Base-by-base conservation (phyloP, 37 sponge, comb jelly and placozoan species). In the Halisarca cf. caerulea region DNA sequence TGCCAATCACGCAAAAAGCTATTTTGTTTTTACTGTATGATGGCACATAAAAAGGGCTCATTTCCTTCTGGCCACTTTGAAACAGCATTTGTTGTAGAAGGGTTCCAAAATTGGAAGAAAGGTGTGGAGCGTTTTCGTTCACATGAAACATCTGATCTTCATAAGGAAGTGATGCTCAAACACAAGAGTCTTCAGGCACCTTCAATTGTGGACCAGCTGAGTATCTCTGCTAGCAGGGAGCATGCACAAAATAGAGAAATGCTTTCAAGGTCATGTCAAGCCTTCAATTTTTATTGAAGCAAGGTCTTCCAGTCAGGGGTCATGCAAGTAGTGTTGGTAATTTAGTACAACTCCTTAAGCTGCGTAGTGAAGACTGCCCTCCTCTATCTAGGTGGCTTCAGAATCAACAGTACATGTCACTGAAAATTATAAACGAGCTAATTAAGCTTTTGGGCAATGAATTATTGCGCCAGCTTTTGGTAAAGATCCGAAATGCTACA, bases 231-330 rank as follows among this genome's bases (percentile, higher is more conserved):
- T 36, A 58, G 20, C 5, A 59, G 58, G 33, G 8, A 25, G 69
- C n/a, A 30, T 27, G 15, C 17, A 30, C 3, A 44, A 9, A 58
- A 37, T 32, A 14, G 60, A 17, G 61, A 23, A 20, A 58, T 58
- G 59, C 23, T 80, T 9, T 33, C 58, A 80, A 80, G 33, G 69
- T 68, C 34, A 17, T 68, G 33, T 68, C 34, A 55, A 54, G 68
- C 20, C 40, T 88, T 17, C 53, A 62, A 45, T 79, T 81, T 62
- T 55, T 89, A 30, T 39, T 80, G 38, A 21, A 80, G 24, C 89
- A 89, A 62, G 85, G 85, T 35, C 59, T 89, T 38, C 53, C 89
- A 44, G 66, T 89, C 33, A 62, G 85, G 37, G 85, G 89, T 30
- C 89, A 89, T 30, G 36, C 73, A 36, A 81, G 84, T 14, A 60